These are phyloP conservation scores for Apotomis turbidana DNA, from an alignment of 2,888 invertebrate genomes.

Conservation along the genomic window DNA sequence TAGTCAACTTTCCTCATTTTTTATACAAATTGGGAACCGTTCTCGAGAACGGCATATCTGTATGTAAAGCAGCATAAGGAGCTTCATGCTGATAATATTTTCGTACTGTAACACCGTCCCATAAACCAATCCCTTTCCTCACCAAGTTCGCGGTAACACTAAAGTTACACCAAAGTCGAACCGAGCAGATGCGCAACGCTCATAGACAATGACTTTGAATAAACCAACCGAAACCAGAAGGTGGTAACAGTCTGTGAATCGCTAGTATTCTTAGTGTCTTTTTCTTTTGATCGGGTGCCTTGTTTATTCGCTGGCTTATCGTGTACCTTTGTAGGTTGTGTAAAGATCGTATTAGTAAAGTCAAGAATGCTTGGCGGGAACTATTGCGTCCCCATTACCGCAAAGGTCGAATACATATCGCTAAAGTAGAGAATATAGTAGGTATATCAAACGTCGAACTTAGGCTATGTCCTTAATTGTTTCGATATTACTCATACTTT, in stretches of 20 bases:
- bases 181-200: conserved; percentile 25
- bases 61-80: no score
- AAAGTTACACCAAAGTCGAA: conserved; percentile 35
- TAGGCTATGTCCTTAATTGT: no score
- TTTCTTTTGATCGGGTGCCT: neutral
- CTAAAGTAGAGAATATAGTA: no score
- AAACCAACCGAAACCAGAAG: neutral
- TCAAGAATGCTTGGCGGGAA: neutral
- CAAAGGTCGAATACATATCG: no score
- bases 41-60: no score
- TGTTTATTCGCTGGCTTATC: conserved; percentile 29
- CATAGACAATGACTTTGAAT: conserved; percentile 26
- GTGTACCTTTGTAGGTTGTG: conserved; percentile 15
- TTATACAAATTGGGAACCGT: no score
- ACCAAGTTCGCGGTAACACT: conserved; percentile 24
- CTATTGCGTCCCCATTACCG: no score
- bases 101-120: no score
- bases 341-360: conserved; percentile 27
- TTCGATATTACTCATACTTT: no score
- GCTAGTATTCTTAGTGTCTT: neutral
- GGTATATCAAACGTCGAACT: no score
- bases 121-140: conserved; percentile 15
- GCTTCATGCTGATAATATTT: no score
- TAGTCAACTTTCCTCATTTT: no score
- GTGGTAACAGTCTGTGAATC: neutral